phyloP scores from a whole-genome alignment of 1,140 invertebrate species.

The Drosophila malerkotliana region DNA sequence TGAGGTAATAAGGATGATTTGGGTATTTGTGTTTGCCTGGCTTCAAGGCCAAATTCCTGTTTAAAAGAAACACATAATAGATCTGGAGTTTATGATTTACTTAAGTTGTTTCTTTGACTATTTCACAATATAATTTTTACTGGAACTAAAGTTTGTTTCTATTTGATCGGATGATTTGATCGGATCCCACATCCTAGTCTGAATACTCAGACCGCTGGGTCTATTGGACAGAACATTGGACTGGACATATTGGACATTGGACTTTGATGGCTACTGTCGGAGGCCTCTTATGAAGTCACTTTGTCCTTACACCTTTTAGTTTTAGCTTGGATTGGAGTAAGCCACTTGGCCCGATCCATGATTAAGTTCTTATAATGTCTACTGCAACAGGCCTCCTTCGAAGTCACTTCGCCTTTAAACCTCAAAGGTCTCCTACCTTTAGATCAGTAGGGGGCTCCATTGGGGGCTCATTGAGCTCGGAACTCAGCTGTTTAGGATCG shows the following conservation, averaged over 20 bases:
- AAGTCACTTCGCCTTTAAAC: neutral
- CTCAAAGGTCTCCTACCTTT: neutral
- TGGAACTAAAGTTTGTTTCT: neutral
- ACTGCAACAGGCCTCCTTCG: neutral
- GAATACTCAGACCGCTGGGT: conserved; percentile 43
- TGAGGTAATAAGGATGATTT: conserved; percentile 11
- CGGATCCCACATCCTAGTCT: neutral
- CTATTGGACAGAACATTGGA: conserved; percentile 29
- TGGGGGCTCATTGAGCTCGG: conserved; percentile 3
- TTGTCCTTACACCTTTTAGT: neutral
- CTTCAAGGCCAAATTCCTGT: neutral
- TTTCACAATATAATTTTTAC: neutral
- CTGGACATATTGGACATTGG: too few species aligned
- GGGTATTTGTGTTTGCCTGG: neutral
- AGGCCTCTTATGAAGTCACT: neutral
- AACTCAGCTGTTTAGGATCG: conserved; percentile 19
- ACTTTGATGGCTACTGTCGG: neutral
- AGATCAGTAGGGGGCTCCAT: neutral
- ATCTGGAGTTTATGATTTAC: neutral
- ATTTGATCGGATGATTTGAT: too few species aligned
- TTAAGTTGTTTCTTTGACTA: neutral
- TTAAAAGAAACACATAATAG: neutral
- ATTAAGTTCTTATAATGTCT: neutral
- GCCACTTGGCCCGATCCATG: neutral
- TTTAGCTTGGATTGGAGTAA: neutral